phyloP scores from a whole-genome alignment of 1,140 invertebrate species.

The Daktulosphaira vitifoliae region DNA sequence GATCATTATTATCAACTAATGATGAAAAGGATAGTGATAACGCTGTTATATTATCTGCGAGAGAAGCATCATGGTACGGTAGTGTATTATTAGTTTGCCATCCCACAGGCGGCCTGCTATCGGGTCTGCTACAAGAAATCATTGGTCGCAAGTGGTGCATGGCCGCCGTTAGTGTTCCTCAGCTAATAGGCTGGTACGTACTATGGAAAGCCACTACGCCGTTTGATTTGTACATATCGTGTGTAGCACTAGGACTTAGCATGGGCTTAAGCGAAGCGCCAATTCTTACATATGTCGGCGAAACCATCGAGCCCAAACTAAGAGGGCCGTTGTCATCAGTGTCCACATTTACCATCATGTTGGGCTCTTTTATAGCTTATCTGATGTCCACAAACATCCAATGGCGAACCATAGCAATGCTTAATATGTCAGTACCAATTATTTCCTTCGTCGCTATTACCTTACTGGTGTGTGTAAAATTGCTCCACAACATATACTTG shows the following conservation, averaged over 20 bases:
- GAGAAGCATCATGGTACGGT: slow-evolving; percentile 34
- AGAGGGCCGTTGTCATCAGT: slow-evolving; percentile 39
- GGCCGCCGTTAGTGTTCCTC: slow-evolving; percentile 37
- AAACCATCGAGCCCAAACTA: slow-evolving; percentile 45
- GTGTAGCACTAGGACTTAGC: slow-evolving; percentile 40
- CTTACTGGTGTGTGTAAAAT: slow-evolving; percentile 35
- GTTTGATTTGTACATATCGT: slow-evolving; percentile 35
- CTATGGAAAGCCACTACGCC: slow-evolving; percentile 30
- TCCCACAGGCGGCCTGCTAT: slow-evolving; percentile 36
- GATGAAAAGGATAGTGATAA: slow-evolving; percentile 17
- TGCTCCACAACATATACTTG: too few species aligned
- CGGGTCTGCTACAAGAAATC: slow-evolving; percentile 35
- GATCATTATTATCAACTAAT: slow-evolving; percentile 3
- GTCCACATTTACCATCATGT: slow-evolving; percentile 37
- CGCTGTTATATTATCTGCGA: slow-evolving; percentile 40
- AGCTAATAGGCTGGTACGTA: slow-evolving; percentile 37
- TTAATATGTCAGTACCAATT: slow-evolving; percentile 35
- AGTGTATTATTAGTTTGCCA: slow-evolving; percentile 35
- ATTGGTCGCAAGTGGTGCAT: slow-evolving; percentile 37
- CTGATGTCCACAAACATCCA: slow-evolving; percentile 35
- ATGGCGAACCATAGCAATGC: slow-evolving; percentile 33
- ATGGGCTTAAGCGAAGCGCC: slow-evolving; percentile 50
- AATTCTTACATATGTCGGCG: slow-evolving; percentile 49
- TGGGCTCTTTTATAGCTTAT: slow-evolving; percentile 38
- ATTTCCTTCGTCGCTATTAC: slow-evolving; percentile 35